Percentiles rank a stretch among this genome's conserved stretches.
Conservation (phyloP, 2,888 invertebrate species). For the Stenodema calcarata region DNA sequence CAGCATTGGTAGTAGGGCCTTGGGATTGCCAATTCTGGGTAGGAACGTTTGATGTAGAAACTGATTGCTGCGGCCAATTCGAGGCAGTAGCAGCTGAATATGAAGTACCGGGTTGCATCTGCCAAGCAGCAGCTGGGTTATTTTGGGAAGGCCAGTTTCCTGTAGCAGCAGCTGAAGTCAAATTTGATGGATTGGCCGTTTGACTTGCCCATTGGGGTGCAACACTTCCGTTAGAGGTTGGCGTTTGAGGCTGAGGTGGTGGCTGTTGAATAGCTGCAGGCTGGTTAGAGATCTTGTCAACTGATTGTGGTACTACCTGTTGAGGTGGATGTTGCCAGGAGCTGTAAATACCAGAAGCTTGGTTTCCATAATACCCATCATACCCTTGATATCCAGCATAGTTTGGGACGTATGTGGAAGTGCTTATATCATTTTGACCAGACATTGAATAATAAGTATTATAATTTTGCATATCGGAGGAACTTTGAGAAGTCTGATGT, state of each 20-base stretch:
- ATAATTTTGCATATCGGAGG: constrained; percentile 6
- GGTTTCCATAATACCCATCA: not conserved
- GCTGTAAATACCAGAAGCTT: not conserved
- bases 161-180: not conserved
- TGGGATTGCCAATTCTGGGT: constrained; percentile 8
- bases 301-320: not conserved
- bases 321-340: constrained; percentile 12
- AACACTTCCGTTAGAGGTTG: not conserved
- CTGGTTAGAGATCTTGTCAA: not conserved
- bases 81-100: not conserved
- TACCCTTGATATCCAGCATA: constrained; percentile 11
- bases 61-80: constrained; percentile 9
- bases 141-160: not conserved
- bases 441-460: constrained; percentile 24
- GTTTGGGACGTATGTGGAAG: constrained; percentile 5
- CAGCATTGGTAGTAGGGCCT: not conserved
- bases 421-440: constrained; percentile 17
- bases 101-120: not conserved
- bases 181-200: not conserved
- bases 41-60: not conserved
- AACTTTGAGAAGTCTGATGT: not conserved
- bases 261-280: not conserved
- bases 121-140: not conserved
- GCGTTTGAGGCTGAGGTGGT: not conserved
- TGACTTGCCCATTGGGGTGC: not conserved